phyloP scores from a whole-genome alignment of 1,140 invertebrate species.

The Cyphomyrmex costatus region DNA sequence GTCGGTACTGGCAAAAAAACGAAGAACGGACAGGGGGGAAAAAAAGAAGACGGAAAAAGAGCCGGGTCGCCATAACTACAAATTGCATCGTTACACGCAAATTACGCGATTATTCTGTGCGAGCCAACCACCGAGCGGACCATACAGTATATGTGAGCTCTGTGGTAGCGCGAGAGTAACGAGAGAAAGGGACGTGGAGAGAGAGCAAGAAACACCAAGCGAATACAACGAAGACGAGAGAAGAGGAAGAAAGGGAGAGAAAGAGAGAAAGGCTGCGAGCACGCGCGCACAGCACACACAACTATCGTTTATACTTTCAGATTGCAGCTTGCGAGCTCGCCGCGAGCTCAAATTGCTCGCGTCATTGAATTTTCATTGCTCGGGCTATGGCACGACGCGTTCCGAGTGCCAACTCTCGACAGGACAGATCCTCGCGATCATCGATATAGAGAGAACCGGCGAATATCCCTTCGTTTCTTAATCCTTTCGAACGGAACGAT shows the following conservation, averaged over 20 bases:
- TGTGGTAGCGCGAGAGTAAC: slow-evolving; percentile 52
- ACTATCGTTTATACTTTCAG: slow-evolving; percentile 81
- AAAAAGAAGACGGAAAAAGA: slow-evolving; percentile 48
- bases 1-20: slow-evolving; percentile 51
- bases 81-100: slow-evolving; percentile 84
- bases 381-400: slow-evolving; percentile 54
- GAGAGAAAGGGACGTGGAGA: slow-evolving; percentile 24
- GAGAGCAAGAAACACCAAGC: slow-evolving; percentile 40
- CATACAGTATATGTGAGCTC: slow-evolving; percentile 58
- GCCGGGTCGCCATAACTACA: slow-evolving; percentile 78
- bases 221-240: slow-evolving; percentile 17
- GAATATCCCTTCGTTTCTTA: slow-evolving; percentile 11
- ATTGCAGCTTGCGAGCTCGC: slow-evolving; percentile 72
- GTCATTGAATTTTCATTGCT: slow-evolving; percentile 81
- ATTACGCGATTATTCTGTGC: slow-evolving; percentile 81
- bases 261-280: slow-evolving; percentile 19
- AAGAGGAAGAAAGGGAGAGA: slow-evolving; percentile 15
- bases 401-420: slow-evolving; percentile 51
- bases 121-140: slow-evolving; percentile 72
- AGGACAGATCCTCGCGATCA: neutral
- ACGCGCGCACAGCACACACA: slow-evolving; percentile 39
- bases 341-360: slow-evolving; percentile 75
- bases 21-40: neutral
- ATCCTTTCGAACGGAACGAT: neutral
- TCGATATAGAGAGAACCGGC: slow-evolving; percentile 18